Evolutionary conservation across 2,888 invertebrate species (phyloP), one percentile per base, ranked within the genome.

Genomic region (Tillus elongatus): DNA sequence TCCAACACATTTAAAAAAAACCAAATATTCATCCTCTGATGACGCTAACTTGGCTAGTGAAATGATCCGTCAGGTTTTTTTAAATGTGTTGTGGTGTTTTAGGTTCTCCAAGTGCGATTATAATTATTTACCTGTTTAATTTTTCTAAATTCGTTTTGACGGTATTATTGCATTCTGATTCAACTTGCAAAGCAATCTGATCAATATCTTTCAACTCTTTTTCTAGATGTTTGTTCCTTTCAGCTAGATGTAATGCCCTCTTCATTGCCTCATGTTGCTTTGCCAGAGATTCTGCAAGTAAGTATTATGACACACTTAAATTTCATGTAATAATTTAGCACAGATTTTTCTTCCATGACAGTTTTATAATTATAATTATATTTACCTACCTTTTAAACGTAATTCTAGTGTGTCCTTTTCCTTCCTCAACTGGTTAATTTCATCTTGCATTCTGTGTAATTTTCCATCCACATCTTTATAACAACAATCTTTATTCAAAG

Each of bases 221-320:
- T 60, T 84, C 78, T 34, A 87, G 60, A 39, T 67, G 67, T 55
- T 76, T 76, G 53, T 85, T 86, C 49, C 77, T 73, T 46, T 82
- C 81, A n/a, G 83, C 82, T 35, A 85, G 69, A 52, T 70, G 70
- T 29, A 86, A 64, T 3, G 86, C 85, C 46, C 80, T 68, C 30
- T 79, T 69, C 84, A 86, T 86, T 3, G 86, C 87, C 58, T 86
- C 85, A 60, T 87, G 87, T 54, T 82, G 81, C 52, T 79, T 80
- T 36, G 71, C 68, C 40, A 81, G 57, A 12, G 76, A 69, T 46
- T 71, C 76, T 64, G 46, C 36, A 56, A 56, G 39, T 30, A 10
- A 32, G 6, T n/a, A n/a, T n/a, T n/a, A n/a, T n/a, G n/a, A n/a
- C n/a, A n/a, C n/a, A n/a, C n/a, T n/a, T n/a, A n/a, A n/a, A n/a